Base-by-base conservation (phyloP, 2,113 vertebrate species). In the Manacus vitellinus region DNA sequence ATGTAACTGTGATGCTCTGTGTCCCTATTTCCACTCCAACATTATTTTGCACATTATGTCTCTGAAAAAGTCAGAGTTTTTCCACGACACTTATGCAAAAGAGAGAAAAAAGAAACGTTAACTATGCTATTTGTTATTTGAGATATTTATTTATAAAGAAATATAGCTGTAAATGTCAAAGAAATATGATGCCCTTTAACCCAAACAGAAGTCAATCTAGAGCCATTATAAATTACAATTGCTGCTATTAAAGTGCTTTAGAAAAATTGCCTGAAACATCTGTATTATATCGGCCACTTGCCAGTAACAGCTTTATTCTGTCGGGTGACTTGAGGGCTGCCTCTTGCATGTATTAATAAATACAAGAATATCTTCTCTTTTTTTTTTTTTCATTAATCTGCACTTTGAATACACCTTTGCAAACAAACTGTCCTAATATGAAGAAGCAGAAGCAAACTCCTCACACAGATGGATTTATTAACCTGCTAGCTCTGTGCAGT, bases 221-320 rank as follows among this genome's bases (percentile, higher is more conserved):
- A 98, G 98, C 98, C 98, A 98, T 98, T 98, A 96, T 95, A 89
- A 97, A 97, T 96, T 88, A 97, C 73, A 97, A 96, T 96, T 98
- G 98, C 98, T 98, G 98, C 98, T 98, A 98, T 97, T 97, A 95
- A 98, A 98, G 98, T 98, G 98, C 98, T 98, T 98, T 98, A 98
- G 98, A 98, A 95, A 97, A 98, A 96, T 76, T 98, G 98, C 97
- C 98, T 98, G 97, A 98, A 97, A 97, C 98, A 98, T 97, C 97
- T 97, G 95, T 97, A 97, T 97, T 97, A 96, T 98, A 98, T 96
- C 82, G 91, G 97, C 98, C 97, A 98, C 97, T 97, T 98, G 97
- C 97, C 98, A 98, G 70, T 96, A 97, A 98, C 98, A 98, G 98
- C 98, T 98, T 98, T 98, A 98, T 97, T 98, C 98, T 98, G 97